Evolutionary conservation across 2,888 invertebrate species (phyloP).

Genomic region (Graphium colonna): DNA sequence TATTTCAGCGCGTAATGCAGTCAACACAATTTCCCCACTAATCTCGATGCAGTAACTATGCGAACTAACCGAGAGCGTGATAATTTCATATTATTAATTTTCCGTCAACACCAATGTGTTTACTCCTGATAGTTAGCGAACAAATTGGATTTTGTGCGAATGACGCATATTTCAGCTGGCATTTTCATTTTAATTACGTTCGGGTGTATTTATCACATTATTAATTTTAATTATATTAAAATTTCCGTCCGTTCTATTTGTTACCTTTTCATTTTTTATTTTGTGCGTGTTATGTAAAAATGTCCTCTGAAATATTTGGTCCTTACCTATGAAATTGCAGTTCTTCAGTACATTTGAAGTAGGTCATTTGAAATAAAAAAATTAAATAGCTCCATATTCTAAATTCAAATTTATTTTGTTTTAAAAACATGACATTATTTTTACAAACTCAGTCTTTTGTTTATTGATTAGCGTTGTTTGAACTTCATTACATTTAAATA

Average conservation of each 20-base stretch:
- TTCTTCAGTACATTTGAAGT: too few relatives aligned
- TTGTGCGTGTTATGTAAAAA: too few relatives aligned
- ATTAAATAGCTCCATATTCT: too few relatives aligned
- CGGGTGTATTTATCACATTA: conserved; percentile 41
- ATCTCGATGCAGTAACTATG: conserved; percentile 38
- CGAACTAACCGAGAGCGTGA: conserved; percentile 52
- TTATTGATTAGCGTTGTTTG: too few relatives aligned
- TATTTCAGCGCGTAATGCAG: conserved; percentile 29
- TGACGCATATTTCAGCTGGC: conserved; percentile 60
- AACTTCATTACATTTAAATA: too few relatives aligned
- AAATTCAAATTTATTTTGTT: too few relatives aligned
- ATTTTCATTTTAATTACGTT: conserved; percentile 57
- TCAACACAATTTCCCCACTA: conserved; percentile 37
- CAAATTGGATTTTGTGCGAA: conserved; percentile 67
- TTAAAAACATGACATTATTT: too few relatives aligned
- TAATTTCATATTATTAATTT: conserved; percentile 67
- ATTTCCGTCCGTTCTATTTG: background rate
- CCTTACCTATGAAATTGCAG: too few relatives aligned
- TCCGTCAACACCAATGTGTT: conserved; percentile 54
- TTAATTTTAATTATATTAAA: conserved; percentile 34
- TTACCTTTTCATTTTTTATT: too few relatives aligned
- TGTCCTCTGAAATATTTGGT: too few relatives aligned
- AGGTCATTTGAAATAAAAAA: too few relatives aligned
- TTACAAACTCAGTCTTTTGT: too few relatives aligned
- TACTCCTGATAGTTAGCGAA: conserved; percentile 52